Evolutionary conservation across 2,797 vertebrate genomes (phyloP).

Genomic region (Avahi laniger): DNA sequence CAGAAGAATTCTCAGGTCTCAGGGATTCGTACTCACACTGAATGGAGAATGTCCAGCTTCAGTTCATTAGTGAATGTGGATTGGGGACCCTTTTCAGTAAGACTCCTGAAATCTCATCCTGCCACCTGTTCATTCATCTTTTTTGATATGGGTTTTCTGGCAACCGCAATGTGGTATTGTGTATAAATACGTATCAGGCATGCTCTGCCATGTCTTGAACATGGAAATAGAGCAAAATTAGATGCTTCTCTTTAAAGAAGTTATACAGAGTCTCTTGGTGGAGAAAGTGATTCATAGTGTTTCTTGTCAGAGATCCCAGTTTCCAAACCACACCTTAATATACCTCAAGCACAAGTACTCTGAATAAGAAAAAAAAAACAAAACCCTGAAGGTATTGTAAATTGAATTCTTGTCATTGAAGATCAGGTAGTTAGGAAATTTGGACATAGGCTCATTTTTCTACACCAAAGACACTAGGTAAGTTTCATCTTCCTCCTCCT

Average conservation of each 20-base stretch:
- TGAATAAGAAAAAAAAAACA: not conserved
- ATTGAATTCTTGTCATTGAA: not conserved
- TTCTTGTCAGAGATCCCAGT: conserved; percentile 59
- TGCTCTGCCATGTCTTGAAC: conserved; percentile 52
- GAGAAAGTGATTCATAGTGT: conserved; percentile 69
- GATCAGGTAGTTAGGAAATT: not conserved
- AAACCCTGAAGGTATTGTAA: not conserved
- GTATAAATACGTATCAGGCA: not conserved
- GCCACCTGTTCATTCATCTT: not conserved
- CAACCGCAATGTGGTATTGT: not conserved
- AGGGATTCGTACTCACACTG: not conserved
- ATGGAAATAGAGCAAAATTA: conserved; percentile 40
- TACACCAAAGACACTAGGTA: not conserved
- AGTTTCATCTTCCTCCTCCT: not conserved
- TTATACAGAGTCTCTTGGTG: conserved; percentile 26
- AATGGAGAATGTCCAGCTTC: not conserved
- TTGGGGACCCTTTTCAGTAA: not conserved
- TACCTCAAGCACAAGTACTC: conserved; percentile 35
- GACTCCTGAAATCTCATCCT: not conserved
- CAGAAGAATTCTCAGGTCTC: not conserved
- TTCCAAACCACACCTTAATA: conserved; percentile 52
- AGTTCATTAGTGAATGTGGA: not conserved
- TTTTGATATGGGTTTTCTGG: conserved; percentile 33
- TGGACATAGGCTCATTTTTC: not conserved
- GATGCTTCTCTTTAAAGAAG: not conserved